Evolutionary conservation across 2,888 invertebrate species (phyloP), one percentile per base, ranked within the genome.

Genomic region (Drosophila prolongata): DNA sequence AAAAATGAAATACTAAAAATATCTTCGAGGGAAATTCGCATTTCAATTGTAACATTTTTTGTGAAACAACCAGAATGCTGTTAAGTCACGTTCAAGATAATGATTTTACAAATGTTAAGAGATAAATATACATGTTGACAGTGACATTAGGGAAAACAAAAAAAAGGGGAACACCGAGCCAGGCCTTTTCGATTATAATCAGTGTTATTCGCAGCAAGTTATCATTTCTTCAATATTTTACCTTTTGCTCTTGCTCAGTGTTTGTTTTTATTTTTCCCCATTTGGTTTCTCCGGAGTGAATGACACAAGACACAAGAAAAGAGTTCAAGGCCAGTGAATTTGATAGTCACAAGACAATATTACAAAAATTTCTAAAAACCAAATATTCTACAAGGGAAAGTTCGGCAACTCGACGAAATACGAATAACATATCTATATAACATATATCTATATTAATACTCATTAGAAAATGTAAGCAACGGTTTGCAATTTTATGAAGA

Each of bases 311-410:
- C 62, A 43, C 42, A 11, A 27, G 27, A 6, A 27, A 43, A 34
- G 42, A 43, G 62, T 64, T 64, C 62, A 64, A 64, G 62, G 62
- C 35, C 60, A 60, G 42, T 2, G n/a, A 27, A 37, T 60, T 27
- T 42, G 60, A 40, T 43, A 64, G 35, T 49, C 42, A 49, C 34
- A 49, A 16, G 2, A 43, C 3, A 42, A 30, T 49, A 37, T 60
- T 60, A 64, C 60, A 49, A 37, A 10, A 30, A 34, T 56, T n/a
- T 24, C 1, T 30, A 19, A 58, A 14, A n/a, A 30, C 30, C 8
- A 16, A 13, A 11, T 38, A 38, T 27, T 8, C 11, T 5, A 43
- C 19, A 5, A 11, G 6, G n/a, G 19, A 43, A 43, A 11, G 19
- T 24, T 19, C 4, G 24, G 3, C 19, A 19, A 19, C 19, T 2